Evolutionary conservation across 2,113 vertebrate genomes (phyloP), one percentile per base, ranked within the genome.

Genomic region (Rattus rattus): DNA sequence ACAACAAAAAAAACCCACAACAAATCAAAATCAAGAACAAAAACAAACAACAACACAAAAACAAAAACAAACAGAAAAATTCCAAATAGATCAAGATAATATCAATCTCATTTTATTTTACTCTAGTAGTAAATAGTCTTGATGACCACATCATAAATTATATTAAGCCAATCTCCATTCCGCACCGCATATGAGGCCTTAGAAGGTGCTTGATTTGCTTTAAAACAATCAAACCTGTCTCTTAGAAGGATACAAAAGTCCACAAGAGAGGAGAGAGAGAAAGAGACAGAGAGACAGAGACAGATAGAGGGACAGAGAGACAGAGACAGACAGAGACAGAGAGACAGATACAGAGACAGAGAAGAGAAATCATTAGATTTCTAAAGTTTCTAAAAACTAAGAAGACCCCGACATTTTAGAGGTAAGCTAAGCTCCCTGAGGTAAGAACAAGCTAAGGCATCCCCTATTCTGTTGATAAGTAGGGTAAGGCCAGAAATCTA

Each of bases 281-380:
- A 2, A 43, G 59, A 59, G 59, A 59, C 11, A 30, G 28, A 67
- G 19, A 67, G 65, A 36, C 13, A 69, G 4, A 22, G 20, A 63
- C 43, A 43, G 20, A 63, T 3, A 43, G 43, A 43, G n/a, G n/a
- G 43, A 43, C 43, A 43, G 2, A 43, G 59, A 59, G 59, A 59
- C 11, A 67, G 26, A 30, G 26, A 67, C 0, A 67, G 8, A 30
- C 26, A 67, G 28, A 67, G 11, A 59, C 11, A 59, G 59, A 59
- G 59, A 59, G 13, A 59, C 13, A 59, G 59, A 54, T 2, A 54
- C 52, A 54, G 52, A 54, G 52, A 54, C 52, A 54, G 52, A 54
- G 52, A 54, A 5, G 5, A 1, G n/a, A n/a, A 67, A 93, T 1
- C 30, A 67, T 0, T 1, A 6, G 0, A 54, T 19, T 65, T 8